Evolutionary conservation across 2,888 invertebrate genomes (phyloP), one percentile per base, ranked within the genome.

Genomic region (Seira musarum): DNA sequence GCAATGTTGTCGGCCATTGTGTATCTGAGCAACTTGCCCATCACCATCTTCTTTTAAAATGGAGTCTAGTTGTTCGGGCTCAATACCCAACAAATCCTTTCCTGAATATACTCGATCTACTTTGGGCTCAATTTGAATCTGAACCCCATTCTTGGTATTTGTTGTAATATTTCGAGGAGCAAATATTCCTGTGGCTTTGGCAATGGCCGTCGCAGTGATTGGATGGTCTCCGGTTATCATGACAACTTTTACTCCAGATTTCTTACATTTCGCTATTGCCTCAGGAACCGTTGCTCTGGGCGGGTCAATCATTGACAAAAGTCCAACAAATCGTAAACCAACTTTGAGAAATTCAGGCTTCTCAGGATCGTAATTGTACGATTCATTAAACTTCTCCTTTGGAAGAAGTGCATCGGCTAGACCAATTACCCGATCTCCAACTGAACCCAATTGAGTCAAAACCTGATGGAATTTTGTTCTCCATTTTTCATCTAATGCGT

Each of bases 11-110:
- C 89, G 30, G 90, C 90, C 83, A 91, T 87, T 6, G 90, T 90
- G 88, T 91, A 91, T 53, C 90, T 90, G 82, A 91, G 90, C 24
- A 90, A 90, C 87, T 91, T 91, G 88, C 90, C 90, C 87, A 91
- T 95, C 94, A 6, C 90, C 88, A 87, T 93, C 93, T 84, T 89
- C 90, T 1, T 87, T 88, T 81, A 94, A 90, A 15, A 92, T 89
- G 0, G 90, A 87, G 84, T 92, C 92, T n/a, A 93, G 87, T 76
- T 93, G 89, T 17, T 90, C 88, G 17, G 75, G 46, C n/a, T 66
- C 65, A 71, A 87, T 69, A 2, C 84, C 84, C 19, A 83, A 80
- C 61, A 87, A 65, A 49, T 86, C 83, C 21, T 76, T 24, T 19
- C 87, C 87, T 30, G 77, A 82, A 19, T 86, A 84, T 13, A 87